Evolutionary conservation across 1,140 invertebrate genomes (phyloP), one percentile per base, ranked within the genome.

Genomic region (Polypedilum pembai): DNA sequence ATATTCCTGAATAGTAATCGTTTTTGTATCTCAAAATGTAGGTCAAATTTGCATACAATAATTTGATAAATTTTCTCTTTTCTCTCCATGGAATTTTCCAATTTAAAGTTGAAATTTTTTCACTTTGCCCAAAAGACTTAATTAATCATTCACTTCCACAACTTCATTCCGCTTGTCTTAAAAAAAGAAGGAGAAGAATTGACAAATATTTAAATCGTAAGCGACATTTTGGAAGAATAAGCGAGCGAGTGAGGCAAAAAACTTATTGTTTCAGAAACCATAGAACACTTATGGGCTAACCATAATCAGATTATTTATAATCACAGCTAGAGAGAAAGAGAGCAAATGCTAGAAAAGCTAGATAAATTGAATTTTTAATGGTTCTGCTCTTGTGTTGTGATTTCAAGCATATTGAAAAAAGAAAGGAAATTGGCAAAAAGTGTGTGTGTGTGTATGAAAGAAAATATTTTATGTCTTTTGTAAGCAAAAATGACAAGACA

Each of bases 241-340:
- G 24, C 24, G 24, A 56, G 45, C n/a, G 45, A 56, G 45, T 56
- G n/a, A 56, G n/a, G 45, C 45, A 33, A 33, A 33, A 33, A 33
- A 33, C 24, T 33, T 56, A 56, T 56, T 56, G 45, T 56, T 56
- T 56, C 10, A 56, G n/a, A 56, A 56, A 56, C 45, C 45, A 15
- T n/a, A 18, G 20, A 69, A 69, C 65, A 69, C 65, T 69, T 69
- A 69, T 69, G 65, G 65, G 65, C 65, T 69, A 69, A 69, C 65
- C 65, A 69, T 69, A 69, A 69, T 69, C 65, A 69, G 65, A 69
- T 69, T 69, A 69, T 69, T 69, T 69, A 69, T 69, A 69, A 69
- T 69, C 65, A 69, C 17, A 69, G 65, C 20, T 18, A 21, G 20
- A 18, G 8, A 21, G 20, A 69, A 8, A 21, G 20, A 33, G 24